phyloP scores from a whole-genome alignment of 2,888 invertebrate species.

The Aphidius colemani region DNA sequence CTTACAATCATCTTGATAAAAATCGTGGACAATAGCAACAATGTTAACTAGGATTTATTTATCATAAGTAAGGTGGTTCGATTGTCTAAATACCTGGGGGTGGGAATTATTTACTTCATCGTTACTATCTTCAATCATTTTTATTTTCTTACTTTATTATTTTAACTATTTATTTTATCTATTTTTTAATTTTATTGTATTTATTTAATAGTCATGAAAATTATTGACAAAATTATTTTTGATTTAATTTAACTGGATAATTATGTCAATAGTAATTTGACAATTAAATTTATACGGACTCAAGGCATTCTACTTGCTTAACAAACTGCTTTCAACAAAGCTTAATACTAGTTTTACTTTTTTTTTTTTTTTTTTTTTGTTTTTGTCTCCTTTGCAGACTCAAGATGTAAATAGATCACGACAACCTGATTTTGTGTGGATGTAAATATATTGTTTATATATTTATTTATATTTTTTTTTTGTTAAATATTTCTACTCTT shows the following conservation, averaged over 20 bases:
- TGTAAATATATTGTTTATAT: too few relatives aligned
- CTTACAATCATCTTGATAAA: conserved; percentile 51
- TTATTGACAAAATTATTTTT: background rate
- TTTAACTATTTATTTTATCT: conserved; percentile 6
- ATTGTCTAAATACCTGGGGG: conserved; percentile 40
- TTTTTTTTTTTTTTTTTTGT: too few relatives aligned
- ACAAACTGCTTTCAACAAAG: too few relatives aligned
- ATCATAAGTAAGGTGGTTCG: conserved; percentile 57
- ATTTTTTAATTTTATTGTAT: background rate
- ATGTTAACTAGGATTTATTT: conserved; percentile 40
- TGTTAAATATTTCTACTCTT: too few relatives aligned
- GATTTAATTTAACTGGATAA: background rate
- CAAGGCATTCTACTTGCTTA: too few relatives aligned
- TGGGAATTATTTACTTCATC: background rate
- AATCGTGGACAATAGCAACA: conserved; percentile 44
- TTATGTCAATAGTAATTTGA: too few relatives aligned
- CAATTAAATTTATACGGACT: too few relatives aligned
- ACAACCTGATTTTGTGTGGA: too few relatives aligned
- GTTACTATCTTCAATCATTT: background rate
- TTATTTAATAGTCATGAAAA: background rate
- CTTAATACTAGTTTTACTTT: too few relatives aligned
- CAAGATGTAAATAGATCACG: too few relatives aligned
- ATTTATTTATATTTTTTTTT: too few relatives aligned
- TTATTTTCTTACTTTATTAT: background rate
- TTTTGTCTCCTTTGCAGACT: too few relatives aligned